Evolutionary conservation across 2,888 invertebrate species (phyloP).

Genomic region (Gryllus longicercus): DNA sequence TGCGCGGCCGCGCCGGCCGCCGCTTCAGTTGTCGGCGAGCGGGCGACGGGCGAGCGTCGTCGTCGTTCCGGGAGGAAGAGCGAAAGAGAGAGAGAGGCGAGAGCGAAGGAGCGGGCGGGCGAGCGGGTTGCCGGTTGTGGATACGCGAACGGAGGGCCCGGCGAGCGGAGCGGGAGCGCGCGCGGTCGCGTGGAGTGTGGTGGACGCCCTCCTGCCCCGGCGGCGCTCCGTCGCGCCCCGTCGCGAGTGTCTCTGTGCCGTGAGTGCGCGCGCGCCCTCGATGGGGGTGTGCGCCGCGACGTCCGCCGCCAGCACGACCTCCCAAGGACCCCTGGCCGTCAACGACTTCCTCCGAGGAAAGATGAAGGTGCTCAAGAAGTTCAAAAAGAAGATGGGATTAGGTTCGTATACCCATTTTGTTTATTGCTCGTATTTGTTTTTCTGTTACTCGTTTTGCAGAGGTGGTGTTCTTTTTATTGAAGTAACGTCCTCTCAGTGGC

Average conservation of each 20-base stretch:
- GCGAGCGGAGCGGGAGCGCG: too few relatives aligned
- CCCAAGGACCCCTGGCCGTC: not conserved
- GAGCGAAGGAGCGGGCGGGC: too few relatives aligned
- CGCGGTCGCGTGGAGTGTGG: too few relatives aligned
- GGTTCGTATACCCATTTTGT: slow-evolving; percentile 59
- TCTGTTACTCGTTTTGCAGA: slow-evolving; percentile 40
- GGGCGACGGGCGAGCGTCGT: not conserved
- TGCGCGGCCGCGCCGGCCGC: not conserved
- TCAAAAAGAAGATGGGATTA: slow-evolving; percentile 81
- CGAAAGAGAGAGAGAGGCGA: too few relatives aligned
- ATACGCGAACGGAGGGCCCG: not conserved
- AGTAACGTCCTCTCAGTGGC: too few relatives aligned
- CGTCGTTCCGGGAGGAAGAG: not conserved
- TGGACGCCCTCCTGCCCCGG: too few relatives aligned
- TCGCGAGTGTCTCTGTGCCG: not conserved
- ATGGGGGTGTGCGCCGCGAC: slow-evolving; percentile 2
- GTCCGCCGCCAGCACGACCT: not conserved
- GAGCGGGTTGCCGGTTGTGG: not conserved
- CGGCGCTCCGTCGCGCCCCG: not conserved
- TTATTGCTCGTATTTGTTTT: slow-evolving; percentile 37
- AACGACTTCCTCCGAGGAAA: slow-evolving; percentile 53
- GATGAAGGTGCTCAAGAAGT: slow-evolving; percentile 87
- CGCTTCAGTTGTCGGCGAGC: slow-evolving; percentile 1
- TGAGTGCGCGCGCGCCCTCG: slow-evolving; percentile 8
- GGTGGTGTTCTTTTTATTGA: slow-evolving; percentile 30